Evolutionary conservation across 2,888 invertebrate species (phyloP).

Genomic region (Hyles lineata): DNA sequence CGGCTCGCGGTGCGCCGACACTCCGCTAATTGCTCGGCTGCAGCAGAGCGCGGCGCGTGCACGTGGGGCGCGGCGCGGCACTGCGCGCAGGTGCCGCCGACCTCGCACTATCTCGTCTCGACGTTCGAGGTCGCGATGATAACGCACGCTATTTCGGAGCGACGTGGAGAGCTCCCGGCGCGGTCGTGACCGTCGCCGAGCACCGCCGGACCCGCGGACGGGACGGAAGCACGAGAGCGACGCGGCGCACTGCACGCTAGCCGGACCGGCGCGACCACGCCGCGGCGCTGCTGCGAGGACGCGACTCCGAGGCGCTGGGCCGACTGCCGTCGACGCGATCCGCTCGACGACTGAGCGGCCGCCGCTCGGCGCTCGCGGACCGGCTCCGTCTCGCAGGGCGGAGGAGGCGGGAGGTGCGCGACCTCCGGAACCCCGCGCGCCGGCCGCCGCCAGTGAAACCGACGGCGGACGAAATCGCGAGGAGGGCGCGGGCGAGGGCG

Average conservation of each 20-base stretch:
- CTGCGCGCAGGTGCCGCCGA: slow-evolving; percentile 77
- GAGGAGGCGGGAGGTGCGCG: slow-evolving; percentile 74
- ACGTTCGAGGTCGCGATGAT: slow-evolving; percentile 81
- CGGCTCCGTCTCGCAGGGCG: slow-evolving; percentile 64
- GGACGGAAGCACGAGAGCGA: slow-evolving; percentile 68
- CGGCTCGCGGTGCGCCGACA: slow-evolving; percentile 34
- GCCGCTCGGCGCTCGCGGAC: slow-evolving; percentile 49
- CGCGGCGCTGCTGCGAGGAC: slow-evolving; percentile 48
- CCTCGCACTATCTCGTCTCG: slow-evolving; percentile 82
- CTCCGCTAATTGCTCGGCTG: slow-evolving; percentile 58
- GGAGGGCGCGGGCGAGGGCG: slow-evolving; percentile 49
- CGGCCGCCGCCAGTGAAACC: slow-evolving; percentile 69
- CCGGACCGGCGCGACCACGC: slow-evolving; percentile 40
- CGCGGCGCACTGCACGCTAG: slow-evolving; percentile 52
- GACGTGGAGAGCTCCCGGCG: slow-evolving; percentile 61
- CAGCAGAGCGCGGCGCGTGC: slow-evolving; percentile 61
- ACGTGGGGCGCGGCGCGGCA: slow-evolving; percentile 71
- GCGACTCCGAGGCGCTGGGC: slow-evolving; percentile 42
- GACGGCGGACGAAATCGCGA: slow-evolving; percentile 69
- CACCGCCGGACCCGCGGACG: slow-evolving; percentile 66
- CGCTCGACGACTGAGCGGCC: slow-evolving; percentile 79
- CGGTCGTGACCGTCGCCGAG: slow-evolving; percentile 75
- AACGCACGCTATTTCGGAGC: slow-evolving; percentile 80
- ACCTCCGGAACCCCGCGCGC: slow-evolving; percentile 75
- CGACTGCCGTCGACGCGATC: slow-evolving; percentile 73